Evolutionary conservation across 2,888 invertebrate species (phyloP).

Genomic region (Epicampocera succincta): DNA sequence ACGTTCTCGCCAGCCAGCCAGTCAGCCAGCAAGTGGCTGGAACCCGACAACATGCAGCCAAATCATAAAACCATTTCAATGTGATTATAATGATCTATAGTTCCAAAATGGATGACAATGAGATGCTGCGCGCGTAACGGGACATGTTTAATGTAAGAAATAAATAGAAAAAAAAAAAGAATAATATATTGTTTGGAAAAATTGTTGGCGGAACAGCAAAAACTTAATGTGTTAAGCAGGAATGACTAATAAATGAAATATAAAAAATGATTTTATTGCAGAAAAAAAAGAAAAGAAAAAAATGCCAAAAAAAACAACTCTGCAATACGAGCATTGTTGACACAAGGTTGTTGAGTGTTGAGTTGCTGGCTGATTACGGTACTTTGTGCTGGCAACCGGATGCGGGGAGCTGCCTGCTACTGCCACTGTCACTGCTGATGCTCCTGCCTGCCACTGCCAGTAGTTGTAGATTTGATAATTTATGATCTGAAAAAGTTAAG

Average conservation of each 20-base stretch:
- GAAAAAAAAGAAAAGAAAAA: neutral
- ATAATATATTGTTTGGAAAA: neutral
- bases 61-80: constrained; percentile 65
- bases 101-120: constrained; percentile 42
- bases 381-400: constrained; percentile 15
- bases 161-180: neutral
- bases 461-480: constrained; percentile 67
- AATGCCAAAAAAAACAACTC: neutral
- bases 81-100: constrained; percentile 59
- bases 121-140: constrained; percentile 29
- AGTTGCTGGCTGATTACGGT: constrained; percentile 18
- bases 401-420: constrained; percentile 19
- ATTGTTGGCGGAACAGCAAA: constrained; percentile 13
- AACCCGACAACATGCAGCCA: constrained; percentile 16
- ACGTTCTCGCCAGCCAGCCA: neutral
- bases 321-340: constrained; percentile 51
- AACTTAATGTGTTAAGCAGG: constrained; percentile 13
- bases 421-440: constrained; percentile 11
- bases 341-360: constrained; percentile 31
- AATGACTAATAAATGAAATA: constrained; percentile 50
- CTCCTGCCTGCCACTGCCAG: constrained; percentile 58
- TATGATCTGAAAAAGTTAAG: constrained; percentile 72
- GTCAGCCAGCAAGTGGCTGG: neutral
- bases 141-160: constrained; percentile 27
- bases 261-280: constrained; percentile 26